These are phyloP conservation scores for Patiria pectinifera DNA, from an alignment of 53 echinoderm and acorn worm species.

Conservation along the genomic window DNA sequence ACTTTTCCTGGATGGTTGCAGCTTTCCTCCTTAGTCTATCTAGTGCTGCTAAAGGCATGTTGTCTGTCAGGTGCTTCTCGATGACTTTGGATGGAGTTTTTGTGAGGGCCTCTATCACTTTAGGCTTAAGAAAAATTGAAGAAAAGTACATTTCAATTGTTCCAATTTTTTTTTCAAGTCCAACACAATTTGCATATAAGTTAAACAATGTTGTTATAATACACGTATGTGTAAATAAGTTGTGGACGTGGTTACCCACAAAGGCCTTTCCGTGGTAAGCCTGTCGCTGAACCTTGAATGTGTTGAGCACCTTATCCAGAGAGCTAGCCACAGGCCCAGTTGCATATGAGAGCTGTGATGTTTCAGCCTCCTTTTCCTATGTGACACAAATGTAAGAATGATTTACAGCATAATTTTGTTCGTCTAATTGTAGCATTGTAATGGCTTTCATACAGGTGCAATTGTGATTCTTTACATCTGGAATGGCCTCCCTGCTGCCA, in stretches of 20 bases:
- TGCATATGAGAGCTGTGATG: conserved; percentile 7
- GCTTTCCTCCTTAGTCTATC: not conserved
- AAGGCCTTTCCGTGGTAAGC: conserved; percentile 46
- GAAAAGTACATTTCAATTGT: too few species aligned
- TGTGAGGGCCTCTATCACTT: not conserved
- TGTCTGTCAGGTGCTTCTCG: not conserved
- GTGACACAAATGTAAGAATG: not conserved
- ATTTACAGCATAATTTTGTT: not conserved
- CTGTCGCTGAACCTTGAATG: conserved; percentile 18
- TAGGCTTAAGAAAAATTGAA: not conserved
- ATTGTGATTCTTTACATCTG: too few species aligned
- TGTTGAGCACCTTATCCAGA: conserved; percentile 22
- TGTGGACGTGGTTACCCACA: conserved; percentile 52
- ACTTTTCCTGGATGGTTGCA: not conserved
- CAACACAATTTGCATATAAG: too few species aligned
- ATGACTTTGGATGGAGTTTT: not conserved
- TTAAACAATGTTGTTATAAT: too few species aligned
- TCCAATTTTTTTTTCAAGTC: not conserved
- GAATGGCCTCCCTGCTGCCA: too few species aligned
- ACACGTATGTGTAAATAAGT: too few species aligned
- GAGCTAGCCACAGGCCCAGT: conserved; percentile 28
- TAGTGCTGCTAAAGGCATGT: not conserved
- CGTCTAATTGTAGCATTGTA: not conserved
- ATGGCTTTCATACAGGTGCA: too few species aligned
- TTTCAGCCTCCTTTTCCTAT: not conserved